Evolutionary conservation across 2,888 invertebrate species (phyloP).

Genomic region (Drosophila borborema): DNA sequence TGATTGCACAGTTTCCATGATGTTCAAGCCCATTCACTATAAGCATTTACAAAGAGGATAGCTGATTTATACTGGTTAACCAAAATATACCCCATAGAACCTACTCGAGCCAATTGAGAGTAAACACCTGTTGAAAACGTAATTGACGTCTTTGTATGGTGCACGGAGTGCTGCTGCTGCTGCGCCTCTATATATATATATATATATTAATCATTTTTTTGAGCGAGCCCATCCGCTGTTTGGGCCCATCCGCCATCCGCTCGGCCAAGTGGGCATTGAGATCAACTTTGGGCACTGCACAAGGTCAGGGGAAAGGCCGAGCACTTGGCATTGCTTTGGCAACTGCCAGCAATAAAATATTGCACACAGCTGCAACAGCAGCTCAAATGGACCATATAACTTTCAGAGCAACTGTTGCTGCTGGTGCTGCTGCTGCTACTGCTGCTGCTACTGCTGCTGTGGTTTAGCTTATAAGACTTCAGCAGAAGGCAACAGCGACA

Average conservation of each 20-base stretch:
- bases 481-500: conserved; percentile 50
- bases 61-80: no score
- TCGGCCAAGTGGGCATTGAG: conserved; percentile 27
- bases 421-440: conserved; percentile 58
- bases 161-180: conserved; percentile 1
- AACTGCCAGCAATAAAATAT: conserved; percentile 45
- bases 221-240: conserved; percentile 51
- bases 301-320: conserved; percentile 63
- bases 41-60: no score
- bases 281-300: conserved; percentile 42
- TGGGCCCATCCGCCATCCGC: conserved; percentile 59
- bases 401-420: conserved; percentile 74
- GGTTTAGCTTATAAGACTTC: conserved; percentile 79
- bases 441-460: conserved; percentile 56
- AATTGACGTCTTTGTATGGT: conserved; percentile 44
- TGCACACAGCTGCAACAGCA: conserved; percentile 75
- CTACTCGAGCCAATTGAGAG: not conserved
- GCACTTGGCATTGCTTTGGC: conserved; percentile 26
- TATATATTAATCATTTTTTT: conserved; percentile 61
- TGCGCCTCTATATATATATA: conserved; percentile 27
- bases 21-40: no score
- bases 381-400: conserved; percentile 77
- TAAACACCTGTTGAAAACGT: not conserved
- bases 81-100: no score
- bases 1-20: no score